These are phyloP conservation scores for Plebejus melissa DNA, from an alignment of 2,888 invertebrate genomes.

Conservation along the genomic window DNA sequence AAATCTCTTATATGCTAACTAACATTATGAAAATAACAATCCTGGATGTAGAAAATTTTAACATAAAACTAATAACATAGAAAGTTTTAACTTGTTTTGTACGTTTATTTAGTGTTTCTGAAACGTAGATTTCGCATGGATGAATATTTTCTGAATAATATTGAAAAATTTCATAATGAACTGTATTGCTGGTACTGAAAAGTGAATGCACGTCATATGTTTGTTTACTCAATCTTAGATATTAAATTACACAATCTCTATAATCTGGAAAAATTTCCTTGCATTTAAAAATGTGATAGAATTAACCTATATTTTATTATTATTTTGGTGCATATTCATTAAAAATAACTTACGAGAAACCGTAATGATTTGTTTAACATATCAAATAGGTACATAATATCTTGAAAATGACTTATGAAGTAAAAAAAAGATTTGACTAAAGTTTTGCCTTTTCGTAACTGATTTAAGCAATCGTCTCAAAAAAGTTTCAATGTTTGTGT, in stretches of 20 bases:
- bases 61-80: slow-evolving; percentile 8
- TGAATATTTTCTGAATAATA: not conserved
- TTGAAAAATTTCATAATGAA: not conserved
- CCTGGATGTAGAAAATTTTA: not conserved
- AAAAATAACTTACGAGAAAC: not conserved
- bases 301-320: no score
- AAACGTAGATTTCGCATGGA: not conserved
- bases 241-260: not conserved
- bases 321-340: not conserved
- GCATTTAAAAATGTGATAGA: not conserved
- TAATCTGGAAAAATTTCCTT: not conserved
- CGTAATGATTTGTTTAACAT: not conserved
- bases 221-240: not conserved
- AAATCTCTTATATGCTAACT: not conserved
- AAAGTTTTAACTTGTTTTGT: slow-evolving; percentile 8
- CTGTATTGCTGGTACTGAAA: no score
- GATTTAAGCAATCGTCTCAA: not conserved
- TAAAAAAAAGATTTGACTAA: not conserved
- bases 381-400: not conserved
- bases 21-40: not conserved
- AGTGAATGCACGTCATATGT: not conserved
- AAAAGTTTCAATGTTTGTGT: not conserved
- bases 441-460: not conserved
- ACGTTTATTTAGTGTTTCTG: not conserved
- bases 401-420: not conserved